Percentiles rank a stretch among this genome's conserved stretches.
Conservation (phyloP, 2,888 invertebrate species). For the Tyria jacobaeae region DNA sequence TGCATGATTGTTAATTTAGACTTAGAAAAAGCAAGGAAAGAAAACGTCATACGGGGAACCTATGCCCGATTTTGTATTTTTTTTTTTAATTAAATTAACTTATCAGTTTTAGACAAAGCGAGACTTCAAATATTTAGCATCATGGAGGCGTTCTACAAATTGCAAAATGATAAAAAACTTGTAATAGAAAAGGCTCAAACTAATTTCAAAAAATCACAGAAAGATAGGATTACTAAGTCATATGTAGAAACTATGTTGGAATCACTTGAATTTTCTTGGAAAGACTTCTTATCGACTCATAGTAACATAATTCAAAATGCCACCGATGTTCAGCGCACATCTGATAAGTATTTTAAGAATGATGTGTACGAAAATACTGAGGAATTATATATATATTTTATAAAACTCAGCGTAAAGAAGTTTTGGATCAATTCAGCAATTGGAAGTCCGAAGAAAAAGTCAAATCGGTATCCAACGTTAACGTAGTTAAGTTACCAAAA, state of each 20-base stretch:
- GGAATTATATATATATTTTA: not conserved
- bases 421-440: not conserved
- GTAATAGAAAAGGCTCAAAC: conserved; percentile 5
- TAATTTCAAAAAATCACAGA: conserved; percentile 12
- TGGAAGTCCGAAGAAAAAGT: not conserved
- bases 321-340: not conserved
- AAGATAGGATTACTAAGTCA: conserved; percentile 2
- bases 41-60: too few species aligned
- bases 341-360: not conserved
- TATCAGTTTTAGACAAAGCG: too few species aligned
- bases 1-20: too few species aligned
- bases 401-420: not conserved
- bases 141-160: conserved; percentile 1
- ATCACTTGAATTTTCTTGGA: not conserved
- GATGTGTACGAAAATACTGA: not conserved
- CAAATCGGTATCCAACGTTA: not conserved
- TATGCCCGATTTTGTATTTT: too few species aligned
- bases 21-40: too few species aligned
- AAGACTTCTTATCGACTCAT: not conserved
- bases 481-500: not conserved
- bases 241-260: conserved; percentile 9
- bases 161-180: not conserved
- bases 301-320: not conserved
- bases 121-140: too few species aligned
- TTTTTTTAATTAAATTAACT: too few species aligned